Evolutionary conservation across 2,113 vertebrate species (phyloP).

Genomic region (Brachyhypopomus gauderio): DNA sequence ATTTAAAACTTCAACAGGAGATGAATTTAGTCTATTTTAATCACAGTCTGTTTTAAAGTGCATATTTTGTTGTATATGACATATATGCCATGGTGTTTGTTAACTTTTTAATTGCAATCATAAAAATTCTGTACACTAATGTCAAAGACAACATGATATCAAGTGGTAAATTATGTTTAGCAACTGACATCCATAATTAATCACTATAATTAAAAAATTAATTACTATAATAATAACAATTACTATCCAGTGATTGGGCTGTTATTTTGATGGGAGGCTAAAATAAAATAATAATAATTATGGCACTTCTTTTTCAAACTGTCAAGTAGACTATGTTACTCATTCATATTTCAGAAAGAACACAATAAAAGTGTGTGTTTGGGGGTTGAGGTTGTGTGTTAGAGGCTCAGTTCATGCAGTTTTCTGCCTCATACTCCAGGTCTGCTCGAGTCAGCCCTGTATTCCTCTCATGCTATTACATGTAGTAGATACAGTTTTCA

Average conservation of each 20-base stretch:
- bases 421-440: not conserved
- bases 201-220: too few species aligned
- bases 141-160: conserved; percentile 63
- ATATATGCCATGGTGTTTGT: not conserved
- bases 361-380: not conserved
- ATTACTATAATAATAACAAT: conserved; percentile 61
- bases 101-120: conserved; percentile 63
- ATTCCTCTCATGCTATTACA: not conserved
- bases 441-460: not conserved
- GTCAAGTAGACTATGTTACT: not conserved
- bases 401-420: too few species aligned
- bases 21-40: conserved; percentile 39
- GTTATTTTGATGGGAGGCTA: conserved; percentile 59
- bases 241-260: conserved; percentile 62
- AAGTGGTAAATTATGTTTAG: conserved; percentile 62
- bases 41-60: too few species aligned
- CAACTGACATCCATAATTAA: conserved; percentile 59
- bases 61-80: not conserved
- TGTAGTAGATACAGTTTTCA: not conserved
- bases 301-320: not conserved
- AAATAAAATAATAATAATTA: conserved; percentile 20
- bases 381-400: too few species aligned
- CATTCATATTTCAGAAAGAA: not conserved
- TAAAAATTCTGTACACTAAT: conserved; percentile 23
- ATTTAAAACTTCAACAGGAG: conserved; percentile 41